These are phyloP conservation scores for Lamprologus lemairii DNA, from an alignment of 2,113 vertebrate genomes.

Conservation along the genomic window DNA sequence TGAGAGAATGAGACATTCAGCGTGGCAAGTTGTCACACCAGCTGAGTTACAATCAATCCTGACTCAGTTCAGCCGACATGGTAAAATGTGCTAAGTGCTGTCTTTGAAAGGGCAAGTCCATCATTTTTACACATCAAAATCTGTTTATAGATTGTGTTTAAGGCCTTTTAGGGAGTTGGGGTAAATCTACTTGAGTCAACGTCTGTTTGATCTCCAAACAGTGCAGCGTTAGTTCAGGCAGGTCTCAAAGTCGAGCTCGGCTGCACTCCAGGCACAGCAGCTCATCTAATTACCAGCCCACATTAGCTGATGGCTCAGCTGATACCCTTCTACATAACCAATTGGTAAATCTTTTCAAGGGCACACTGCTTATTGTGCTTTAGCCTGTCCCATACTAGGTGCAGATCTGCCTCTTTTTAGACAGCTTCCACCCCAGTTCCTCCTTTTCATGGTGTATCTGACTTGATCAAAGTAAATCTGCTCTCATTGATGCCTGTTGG, in stretches of 20 bases:
- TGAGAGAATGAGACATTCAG: neutral
- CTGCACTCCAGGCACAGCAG: neutral
- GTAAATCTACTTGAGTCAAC: neutral
- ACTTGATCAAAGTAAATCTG: neutral
- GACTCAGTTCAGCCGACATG: neutral
- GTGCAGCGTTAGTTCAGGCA: neutral
- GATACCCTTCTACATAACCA: neutral
- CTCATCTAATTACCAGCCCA: neutral
- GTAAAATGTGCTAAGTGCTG: neutral
- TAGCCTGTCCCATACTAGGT: neutral
- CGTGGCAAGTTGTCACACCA: neutral
- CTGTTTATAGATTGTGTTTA: neutral
- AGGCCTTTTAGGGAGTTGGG: neutral
- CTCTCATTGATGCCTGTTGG: neutral
- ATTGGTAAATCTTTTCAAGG: neutral
- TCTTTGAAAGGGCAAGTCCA: neutral
- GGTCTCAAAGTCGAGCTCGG: neutral
- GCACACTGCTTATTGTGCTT: neutral
- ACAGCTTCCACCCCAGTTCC: neutral
- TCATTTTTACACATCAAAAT: neutral
- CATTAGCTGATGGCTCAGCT: neutral
- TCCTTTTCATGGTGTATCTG: neutral
- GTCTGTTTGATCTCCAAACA: neutral
- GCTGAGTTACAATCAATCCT: neutral
- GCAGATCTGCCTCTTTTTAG: neutral